Evolutionary conservation across 2,797 vertebrate species (phyloP), one percentile per base, ranked within the genome.

Genomic region (Erithacus rubecula): DNA sequence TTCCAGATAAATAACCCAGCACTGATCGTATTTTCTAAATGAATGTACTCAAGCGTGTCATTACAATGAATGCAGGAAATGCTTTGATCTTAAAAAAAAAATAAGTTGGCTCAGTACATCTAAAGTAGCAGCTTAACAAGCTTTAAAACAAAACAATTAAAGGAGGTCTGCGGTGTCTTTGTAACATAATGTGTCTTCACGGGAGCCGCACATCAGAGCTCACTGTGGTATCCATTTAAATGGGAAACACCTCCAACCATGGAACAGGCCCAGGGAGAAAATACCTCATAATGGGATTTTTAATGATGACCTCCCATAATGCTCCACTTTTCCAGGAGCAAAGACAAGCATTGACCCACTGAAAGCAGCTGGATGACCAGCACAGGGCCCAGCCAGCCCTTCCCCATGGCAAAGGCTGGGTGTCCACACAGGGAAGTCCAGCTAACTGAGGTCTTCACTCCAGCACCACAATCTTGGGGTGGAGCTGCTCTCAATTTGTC

Each of bases 81-180:
- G 2, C 92, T 93, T 87, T 90, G 91, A 94, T 95, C 75, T 91
- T 16, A 83, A 87, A 83, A 67, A 79, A 67, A 67, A 59, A 67
- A 20, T 37, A 93, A 76, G 51, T 78, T 69, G 64, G 78, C 75
- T 89, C 29, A 44, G 82, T 56, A 76, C 11, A 23, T 46, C 55
- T 64, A 64, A 92, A 95, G 87, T 21, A 87, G 78, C 60, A 77
- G 82, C 84, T 89, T 93, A 95, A 90, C 24, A 41, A 93, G 87
- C 85, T 95, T 94, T 80, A 74, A 91, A 96, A 39, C 59, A 70
- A 63, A 96, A 79, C 75, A 84, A 96, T 95, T 90, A 89, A 67
- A 77, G 22, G 2, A 36, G 78, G 63, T 65, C 55, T n/a, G 8
- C 19, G 26, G 41, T 52, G 12, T 37, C 27, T 78, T 11, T 46